Base-by-base conservation (phyloP, 1,140 invertebrate species). In the Macrostomum lignano region DNA sequence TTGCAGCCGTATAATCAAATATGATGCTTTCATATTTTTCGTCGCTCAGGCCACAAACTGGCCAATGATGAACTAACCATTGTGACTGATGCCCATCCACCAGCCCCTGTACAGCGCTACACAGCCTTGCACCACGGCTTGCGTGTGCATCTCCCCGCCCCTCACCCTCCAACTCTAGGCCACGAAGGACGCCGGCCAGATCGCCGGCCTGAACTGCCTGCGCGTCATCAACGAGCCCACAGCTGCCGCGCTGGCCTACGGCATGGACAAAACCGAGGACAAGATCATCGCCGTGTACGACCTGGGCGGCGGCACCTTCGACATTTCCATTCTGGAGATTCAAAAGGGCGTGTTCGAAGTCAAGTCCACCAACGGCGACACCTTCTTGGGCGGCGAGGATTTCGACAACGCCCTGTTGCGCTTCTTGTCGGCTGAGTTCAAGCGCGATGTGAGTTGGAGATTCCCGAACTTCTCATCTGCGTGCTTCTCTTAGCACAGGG, bases 191-290 rank as follows among this genome's bases (percentile, higher is more conserved):
- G 82, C 82, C 43, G 82, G 84, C 40, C 78, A 91, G 59, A 93
- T 94, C 53, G 56, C 86, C 35, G 86, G 86, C 21, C 57, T 94
- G 21, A 88, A 91, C 55, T 84, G 93, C 9, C 56, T 91, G 17
- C 63, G 84, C 52, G 81, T 94, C 3, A 88, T 94, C 43, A 93
- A 93, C 55, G 84, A 93, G 54, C 84, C 84, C 2, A 93, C 84
- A 6, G 84, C 84, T 30, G 84, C 84, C 37, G 84, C 84, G 34
- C 61, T 94, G 14, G 84, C 86, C 23, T 94, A 94, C 61, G 88
- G 88, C 47, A 67, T 4, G 66, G 79, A 84, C n/a, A 31, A 36
- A 32, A 37, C 25, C 24, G 38, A 40, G 11, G 31, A 34, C 11
- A 34, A 26, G 14, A 25, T 38, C 1, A 36, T 22, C 34, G 36